Conservation (phyloP, 2,888 invertebrate species). For the Metopia argyrocephala region DNA sequence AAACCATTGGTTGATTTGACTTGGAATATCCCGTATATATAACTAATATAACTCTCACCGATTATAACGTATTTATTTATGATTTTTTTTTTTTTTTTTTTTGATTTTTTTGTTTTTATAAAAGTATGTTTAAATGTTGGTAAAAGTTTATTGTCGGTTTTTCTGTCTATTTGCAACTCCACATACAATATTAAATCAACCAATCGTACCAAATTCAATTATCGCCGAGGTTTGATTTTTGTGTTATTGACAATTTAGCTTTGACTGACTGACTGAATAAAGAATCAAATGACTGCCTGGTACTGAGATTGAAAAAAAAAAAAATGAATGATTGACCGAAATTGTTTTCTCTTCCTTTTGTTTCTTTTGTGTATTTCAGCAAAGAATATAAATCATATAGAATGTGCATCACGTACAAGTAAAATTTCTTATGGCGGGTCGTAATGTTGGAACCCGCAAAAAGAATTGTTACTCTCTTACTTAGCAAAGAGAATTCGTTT, state of each 20-base stretch:
- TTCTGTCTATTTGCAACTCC: neutral
- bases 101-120: neutral
- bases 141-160: neutral
- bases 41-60: neutral
- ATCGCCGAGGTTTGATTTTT: constrained; percentile 44
- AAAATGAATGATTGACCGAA: constrained; percentile 1
- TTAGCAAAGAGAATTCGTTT: no score
- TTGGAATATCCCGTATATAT: no score
- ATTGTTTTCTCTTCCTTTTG: neutral
- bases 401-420: no score
- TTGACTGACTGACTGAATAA: constrained; percentile 35
- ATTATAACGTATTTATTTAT: neutral
- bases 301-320: no score
- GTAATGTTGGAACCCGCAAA: no score
- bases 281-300: constrained; percentile 1
- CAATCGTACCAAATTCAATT: constrained; percentile 59
- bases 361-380: no score
- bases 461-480: no score
- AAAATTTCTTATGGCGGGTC: no score
- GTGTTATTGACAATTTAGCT: constrained; percentile 57
- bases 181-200: constrained; percentile 36
- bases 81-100: neutral
- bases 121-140: neutral
- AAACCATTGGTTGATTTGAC: no score
- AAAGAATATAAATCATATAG: no score